Conservation (phyloP, 2,113 vertebrate species). For the Ardeotis arabs region DNA sequence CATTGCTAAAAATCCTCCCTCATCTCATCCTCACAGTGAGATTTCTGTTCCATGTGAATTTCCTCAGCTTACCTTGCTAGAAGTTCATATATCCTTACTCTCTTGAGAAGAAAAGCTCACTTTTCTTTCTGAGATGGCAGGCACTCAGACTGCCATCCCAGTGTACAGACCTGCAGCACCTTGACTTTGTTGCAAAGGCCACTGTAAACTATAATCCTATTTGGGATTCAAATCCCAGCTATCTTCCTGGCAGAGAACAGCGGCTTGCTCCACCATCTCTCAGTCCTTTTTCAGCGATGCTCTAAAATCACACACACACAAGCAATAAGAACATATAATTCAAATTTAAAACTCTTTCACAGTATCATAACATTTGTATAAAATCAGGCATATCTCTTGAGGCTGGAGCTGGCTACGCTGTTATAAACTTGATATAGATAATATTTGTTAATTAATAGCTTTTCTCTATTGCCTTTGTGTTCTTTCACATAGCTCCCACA, state of each 20-base stretch:
- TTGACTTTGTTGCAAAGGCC: background rate
- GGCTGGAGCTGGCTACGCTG: background rate
- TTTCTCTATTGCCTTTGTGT: background rate
- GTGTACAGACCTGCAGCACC: background rate
- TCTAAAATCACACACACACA: background rate
- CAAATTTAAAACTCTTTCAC: background rate
- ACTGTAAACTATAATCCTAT: background rate
- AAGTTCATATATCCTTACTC: background rate
- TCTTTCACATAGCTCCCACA: background rate
- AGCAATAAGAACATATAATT: background rate
- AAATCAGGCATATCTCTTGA: background rate
- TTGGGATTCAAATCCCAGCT: background rate
- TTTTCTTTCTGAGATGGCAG: background rate
- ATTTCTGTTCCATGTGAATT: background rate
- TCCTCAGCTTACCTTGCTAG: slow-evolving; percentile 27
- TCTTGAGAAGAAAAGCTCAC: background rate
- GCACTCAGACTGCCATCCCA: background rate
- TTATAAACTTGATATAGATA: background rate
- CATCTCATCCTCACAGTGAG: slow-evolving; percentile 12
- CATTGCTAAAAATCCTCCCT: slow-evolving; percentile 36
- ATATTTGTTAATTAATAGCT: background rate
- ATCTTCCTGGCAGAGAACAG: background rate
- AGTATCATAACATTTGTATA: background rate
- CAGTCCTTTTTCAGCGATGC: background rate
- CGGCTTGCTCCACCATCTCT: background rate